Evolutionary conservation across 2,797 vertebrate genomes (phyloP).

Genomic region (Scolopax rusticola): DNA sequence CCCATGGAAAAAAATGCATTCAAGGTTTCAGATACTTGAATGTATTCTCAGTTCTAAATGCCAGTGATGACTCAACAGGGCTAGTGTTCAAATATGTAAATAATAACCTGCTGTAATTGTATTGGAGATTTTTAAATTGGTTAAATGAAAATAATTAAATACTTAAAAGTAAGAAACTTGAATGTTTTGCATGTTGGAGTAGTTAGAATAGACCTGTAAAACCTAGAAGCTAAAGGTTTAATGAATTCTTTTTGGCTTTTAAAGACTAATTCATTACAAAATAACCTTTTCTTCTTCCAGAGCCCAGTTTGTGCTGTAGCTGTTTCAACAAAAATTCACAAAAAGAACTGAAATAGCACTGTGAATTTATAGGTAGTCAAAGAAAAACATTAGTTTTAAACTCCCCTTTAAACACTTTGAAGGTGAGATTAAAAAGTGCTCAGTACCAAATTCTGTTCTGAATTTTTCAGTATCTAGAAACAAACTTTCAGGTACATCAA

Average conservation of each 20-base stretch:
- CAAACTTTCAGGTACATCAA: not conserved
- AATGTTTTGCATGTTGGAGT: not conserved
- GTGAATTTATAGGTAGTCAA: not conserved
- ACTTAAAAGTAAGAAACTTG: not conserved
- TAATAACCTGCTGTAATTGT: not conserved
- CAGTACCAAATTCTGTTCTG: not conserved
- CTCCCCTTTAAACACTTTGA: not conserved
- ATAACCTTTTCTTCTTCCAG: not conserved
- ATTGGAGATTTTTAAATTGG: not conserved
- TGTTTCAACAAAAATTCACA: not conserved
- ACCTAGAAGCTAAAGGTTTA: not conserved
- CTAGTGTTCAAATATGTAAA: not conserved
- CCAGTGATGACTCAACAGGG: not conserved
- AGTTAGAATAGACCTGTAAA: not conserved
- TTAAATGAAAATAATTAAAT: not conserved
- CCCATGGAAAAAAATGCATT: not conserved
- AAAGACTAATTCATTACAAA: not conserved
- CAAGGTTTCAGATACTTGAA: not conserved
- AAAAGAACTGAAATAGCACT: not conserved
- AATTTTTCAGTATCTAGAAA: not conserved
- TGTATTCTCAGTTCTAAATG: not conserved
- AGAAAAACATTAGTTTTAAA: not conserved
- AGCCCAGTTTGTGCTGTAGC: not conserved
- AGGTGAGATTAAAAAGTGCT: not conserved
- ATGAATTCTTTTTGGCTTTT: not conserved